Evolutionary conservation across 2,888 invertebrate genomes (phyloP).

Genomic region (Campopleginae sp.): DNA sequence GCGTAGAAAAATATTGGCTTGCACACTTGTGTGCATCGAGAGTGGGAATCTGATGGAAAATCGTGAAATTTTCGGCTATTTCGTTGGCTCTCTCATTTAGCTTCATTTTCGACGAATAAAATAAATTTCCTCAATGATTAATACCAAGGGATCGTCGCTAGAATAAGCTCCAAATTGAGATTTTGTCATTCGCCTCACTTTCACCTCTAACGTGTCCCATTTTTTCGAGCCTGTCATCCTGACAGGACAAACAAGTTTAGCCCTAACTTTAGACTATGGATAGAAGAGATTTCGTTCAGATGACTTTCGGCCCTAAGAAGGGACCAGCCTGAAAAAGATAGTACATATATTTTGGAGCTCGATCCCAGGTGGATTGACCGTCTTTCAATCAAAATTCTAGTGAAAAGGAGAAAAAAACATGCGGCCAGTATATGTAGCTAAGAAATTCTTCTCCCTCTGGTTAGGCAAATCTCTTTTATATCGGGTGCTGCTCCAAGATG

Average conservation of each 20-base stretch:
- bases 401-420: conserved; percentile 14
- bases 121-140: background rate
- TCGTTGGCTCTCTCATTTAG: background rate
- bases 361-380: conserved; percentile 27
- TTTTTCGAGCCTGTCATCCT: background rate
- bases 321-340: background rate
- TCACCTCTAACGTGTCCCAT: conserved; percentile 5
- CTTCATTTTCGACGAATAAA: background rate
- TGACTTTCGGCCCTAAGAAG: conserved; percentile 3
- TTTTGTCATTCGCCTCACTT: conserved; percentile 1
- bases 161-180: conserved; percentile 8
- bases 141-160: background rate
- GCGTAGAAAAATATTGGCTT: background rate
- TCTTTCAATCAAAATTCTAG: conserved; percentile 36
- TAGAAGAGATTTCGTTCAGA: conserved; percentile 15
- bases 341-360: conserved; percentile 13
- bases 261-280: background rate
- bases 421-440: background rate
- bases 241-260: background rate
- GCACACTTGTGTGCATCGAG: background rate
- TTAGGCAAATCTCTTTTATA: conserved; percentile 45
- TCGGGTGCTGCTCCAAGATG: conserved; percentile 15
- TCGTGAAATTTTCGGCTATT: background rate
- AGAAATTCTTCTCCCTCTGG: conserved; percentile 26
- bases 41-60: background rate